A percentile compares a stretch with the other conserved stretches of the same genome.
phyloP scores from a whole-genome alignment of 1,140 invertebrate species.

The Eufriesea mexicana region DNA sequence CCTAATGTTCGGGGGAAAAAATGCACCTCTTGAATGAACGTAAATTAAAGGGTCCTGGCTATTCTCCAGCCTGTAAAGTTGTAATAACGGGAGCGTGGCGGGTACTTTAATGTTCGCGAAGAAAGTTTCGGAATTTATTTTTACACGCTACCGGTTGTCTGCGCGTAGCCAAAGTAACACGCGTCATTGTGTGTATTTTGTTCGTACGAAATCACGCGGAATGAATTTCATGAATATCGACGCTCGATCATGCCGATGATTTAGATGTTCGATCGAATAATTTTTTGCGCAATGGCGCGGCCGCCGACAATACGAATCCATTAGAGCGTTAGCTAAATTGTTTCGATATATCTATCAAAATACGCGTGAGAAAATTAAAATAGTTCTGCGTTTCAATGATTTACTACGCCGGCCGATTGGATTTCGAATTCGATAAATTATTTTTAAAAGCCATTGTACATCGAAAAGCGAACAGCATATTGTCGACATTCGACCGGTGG shows the following conservation, averaged over 20 bases:
- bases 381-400: conserved; percentile 40
- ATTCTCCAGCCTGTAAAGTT: conserved; percentile 75
- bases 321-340: conserved; percentile 43
- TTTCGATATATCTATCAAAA: conserved; percentile 34
- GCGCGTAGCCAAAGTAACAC: neutral
- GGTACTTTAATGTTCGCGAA: conserved; percentile 35
- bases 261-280: conserved; percentile 28
- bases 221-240: conserved; percentile 19
- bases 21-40: conserved; percentile 64
- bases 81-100: conserved; percentile 66
- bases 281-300: conserved; percentile 1
- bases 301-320: conserved; percentile 23
- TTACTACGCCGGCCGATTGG: conserved; percentile 39
- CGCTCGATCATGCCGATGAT: conserved; percentile 24
- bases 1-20: neutral
- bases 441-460: conserved; percentile 52
- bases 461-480: conserved; percentile 58
- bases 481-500: conserved; percentile 51
- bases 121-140: conserved; percentile 45
- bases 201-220: conserved; percentile 3
- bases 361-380: conserved; percentile 39
- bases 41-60: conserved; percentile 72
- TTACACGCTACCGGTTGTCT: conserved; percentile 10
- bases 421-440: conserved; percentile 48
- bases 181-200: conserved; percentile 11